Conservation (phyloP, 2,797 vertebrate genomes). For the Erpetoichthys calabaricus region DNA sequence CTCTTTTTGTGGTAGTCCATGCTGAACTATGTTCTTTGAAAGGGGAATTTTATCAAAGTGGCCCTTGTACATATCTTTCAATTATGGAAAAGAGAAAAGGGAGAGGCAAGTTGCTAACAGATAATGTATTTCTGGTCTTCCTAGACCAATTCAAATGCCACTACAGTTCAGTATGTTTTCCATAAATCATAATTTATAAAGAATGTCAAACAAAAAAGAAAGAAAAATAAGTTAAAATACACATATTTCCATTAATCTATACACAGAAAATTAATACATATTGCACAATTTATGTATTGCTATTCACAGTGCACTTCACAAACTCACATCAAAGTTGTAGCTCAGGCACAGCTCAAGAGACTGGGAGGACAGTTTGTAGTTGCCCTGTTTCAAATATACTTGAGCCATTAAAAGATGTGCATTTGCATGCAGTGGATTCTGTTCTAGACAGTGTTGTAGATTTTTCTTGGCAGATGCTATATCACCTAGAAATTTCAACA, state of each 20-base stretch:
- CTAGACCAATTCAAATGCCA: too few relatives aligned
- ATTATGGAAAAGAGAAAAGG: too few relatives aligned
- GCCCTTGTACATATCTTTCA: too few relatives aligned
- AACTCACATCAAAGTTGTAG: constrained; percentile 83
- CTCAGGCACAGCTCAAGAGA: constrained; percentile 89
- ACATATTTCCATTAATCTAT: neutral
- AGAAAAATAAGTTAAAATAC: neutral
- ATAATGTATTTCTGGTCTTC: too few relatives aligned
- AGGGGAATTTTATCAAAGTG: too few relatives aligned
- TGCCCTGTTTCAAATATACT: constrained; percentile 76
- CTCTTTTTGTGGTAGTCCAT: too few relatives aligned
- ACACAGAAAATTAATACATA: neutral
- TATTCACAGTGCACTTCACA: neutral
- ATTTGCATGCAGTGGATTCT: constrained; percentile 71
- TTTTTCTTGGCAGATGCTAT: constrained; percentile 68
- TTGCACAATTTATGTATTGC: neutral
- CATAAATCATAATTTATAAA: too few relatives aligned
- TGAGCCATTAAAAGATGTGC: constrained; percentile 92
- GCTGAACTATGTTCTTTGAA: too few relatives aligned
- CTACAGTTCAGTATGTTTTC: too few relatives aligned
- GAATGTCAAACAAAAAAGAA: too few relatives aligned
- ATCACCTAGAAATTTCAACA: constrained; percentile 54
- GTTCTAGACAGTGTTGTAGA: constrained; percentile 71
- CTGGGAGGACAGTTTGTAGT: constrained; percentile 68
- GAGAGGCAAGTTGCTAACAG: too few relatives aligned